Percentiles rank a stretch among this genome's conserved stretches.
Conservation (phyloP, 2,113 vertebrate species). For the Vidua macroura region DNA sequence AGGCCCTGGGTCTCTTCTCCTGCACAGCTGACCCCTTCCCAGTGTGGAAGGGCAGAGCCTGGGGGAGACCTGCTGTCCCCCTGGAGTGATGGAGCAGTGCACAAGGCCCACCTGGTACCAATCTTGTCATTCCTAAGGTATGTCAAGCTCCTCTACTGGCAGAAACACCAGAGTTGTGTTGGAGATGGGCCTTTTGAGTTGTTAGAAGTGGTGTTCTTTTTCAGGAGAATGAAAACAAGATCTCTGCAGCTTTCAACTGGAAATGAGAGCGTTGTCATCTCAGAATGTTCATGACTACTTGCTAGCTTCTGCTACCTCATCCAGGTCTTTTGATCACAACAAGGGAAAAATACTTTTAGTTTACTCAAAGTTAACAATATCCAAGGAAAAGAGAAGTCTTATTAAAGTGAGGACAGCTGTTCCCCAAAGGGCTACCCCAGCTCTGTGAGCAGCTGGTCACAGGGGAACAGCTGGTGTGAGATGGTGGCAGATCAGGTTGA, state of each 20-base stretch:
- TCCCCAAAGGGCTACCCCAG: neutral
- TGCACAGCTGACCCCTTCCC: neutral
- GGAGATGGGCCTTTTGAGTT: neutral
- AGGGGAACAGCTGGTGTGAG: neutral
- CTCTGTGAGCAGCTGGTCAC: neutral
- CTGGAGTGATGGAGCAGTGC: neutral
- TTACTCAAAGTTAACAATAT: neutral
- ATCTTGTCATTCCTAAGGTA: neutral
- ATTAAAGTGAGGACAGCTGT: neutral
- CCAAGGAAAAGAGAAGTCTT: neutral
- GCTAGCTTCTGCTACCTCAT: neutral
- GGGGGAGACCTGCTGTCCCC: neutral
- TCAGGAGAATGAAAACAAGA: neutral
- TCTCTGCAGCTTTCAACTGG: neutral
- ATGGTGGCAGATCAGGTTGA: conserved; percentile 8
- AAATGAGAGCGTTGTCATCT: neutral
- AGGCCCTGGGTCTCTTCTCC: neutral
- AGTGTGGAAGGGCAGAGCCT: neutral
- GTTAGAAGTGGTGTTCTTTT: neutral
- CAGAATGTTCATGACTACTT: neutral
- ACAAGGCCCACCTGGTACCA: neutral
- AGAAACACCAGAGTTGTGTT: neutral
- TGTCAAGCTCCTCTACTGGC: neutral
- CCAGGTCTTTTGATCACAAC: neutral
- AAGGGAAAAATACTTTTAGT: neutral